Base-by-base conservation (phyloP, 1,140 invertebrate species). In the Lasioglossum baleicum region DNA sequence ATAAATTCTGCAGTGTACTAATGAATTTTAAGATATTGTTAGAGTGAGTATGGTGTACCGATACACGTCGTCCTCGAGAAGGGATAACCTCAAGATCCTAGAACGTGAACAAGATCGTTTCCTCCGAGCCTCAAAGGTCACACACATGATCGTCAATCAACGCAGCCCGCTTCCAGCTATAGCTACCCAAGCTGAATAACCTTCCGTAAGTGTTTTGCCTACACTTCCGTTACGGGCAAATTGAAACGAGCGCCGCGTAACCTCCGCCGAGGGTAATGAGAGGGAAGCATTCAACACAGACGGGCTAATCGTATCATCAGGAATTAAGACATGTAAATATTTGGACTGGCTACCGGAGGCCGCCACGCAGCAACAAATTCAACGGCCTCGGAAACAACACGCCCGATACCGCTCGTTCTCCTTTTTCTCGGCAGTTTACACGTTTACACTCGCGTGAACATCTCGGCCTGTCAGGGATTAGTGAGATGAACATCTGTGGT, bases 31-130 rank as follows among this genome's bases (percentile, higher is more conserved):
- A 26, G 1, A 26, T 26, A 26, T 26, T 26, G 0, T 26, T 26
- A 26, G 26, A 26, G 26, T 26, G 26, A 26, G 26, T 26, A 26
- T 26, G 26, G 26, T 1, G 26, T 26, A 26, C 26, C 1, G 26
- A 26, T 26, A n/a, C n/a, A n/a, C n/a, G 26, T 26, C 26, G 26
- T 26, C 26, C 26, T 26, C 26, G 26, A 26, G 26, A 26, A 26
- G 26, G 26, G 26, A 26, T 26, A 63, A 65, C 44, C 70, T 10
- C 11, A 10, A 48, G 85, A 87, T 89, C 85, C 72, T 88, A 78
- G 73, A 83, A 74, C 77, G 73, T 1, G 83, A 84, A 69, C 80
- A 83, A 83, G 83, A 85, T 87, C 87, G 85, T 85, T 87, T 85
- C 76, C 53, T 53, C 69, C 48, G 61, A 22, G 74, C 71, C 80